Conservation (phyloP, 1,140 invertebrate genomes). For the Lordiphosa stackelbergi region DNA sequence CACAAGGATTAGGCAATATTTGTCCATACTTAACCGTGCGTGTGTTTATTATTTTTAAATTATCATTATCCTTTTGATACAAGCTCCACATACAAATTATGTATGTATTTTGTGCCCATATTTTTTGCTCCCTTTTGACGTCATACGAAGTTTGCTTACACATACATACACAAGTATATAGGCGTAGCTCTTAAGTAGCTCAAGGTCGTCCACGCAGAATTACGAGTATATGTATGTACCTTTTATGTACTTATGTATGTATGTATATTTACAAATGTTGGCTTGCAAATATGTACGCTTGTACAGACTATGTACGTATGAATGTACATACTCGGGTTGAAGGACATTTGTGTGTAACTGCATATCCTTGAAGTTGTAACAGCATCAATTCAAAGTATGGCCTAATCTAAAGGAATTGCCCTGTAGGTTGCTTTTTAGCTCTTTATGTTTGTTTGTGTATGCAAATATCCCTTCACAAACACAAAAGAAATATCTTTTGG, state of each 20-base stretch:
- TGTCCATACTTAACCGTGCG: too few species aligned
- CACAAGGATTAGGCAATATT: too few species aligned
- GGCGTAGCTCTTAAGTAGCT: constrained; percentile 55
- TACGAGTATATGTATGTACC: constrained; percentile 1
- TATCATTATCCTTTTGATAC: background rate
- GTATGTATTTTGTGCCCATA: constrained; percentile 5
- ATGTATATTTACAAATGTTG: background rate
- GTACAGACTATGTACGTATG: background rate
- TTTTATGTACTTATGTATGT: constrained; percentile 11
- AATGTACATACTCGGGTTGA: background rate
- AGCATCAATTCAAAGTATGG: too few species aligned
- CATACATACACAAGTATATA: constrained; percentile 23
- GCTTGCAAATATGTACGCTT: too few species aligned
- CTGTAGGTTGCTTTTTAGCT: too few species aligned
- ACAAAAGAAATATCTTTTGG: constrained; percentile 3
- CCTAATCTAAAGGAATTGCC: too few species aligned
- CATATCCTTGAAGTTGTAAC: too few species aligned
- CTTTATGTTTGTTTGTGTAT: constrained; percentile 1
- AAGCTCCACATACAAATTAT: background rate
- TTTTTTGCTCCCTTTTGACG: constrained; percentile 50
- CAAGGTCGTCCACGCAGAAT: constrained; percentile 41
- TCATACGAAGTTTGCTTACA: constrained; percentile 29
- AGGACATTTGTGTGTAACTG: too few species aligned
- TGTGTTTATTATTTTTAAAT: too few species aligned
- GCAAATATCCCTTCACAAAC: background rate